Evolutionary conservation across 2,113 vertebrate species (phyloP), one percentile per base, ranked within the genome.

Genomic region (Albula glossodonta): DNA sequence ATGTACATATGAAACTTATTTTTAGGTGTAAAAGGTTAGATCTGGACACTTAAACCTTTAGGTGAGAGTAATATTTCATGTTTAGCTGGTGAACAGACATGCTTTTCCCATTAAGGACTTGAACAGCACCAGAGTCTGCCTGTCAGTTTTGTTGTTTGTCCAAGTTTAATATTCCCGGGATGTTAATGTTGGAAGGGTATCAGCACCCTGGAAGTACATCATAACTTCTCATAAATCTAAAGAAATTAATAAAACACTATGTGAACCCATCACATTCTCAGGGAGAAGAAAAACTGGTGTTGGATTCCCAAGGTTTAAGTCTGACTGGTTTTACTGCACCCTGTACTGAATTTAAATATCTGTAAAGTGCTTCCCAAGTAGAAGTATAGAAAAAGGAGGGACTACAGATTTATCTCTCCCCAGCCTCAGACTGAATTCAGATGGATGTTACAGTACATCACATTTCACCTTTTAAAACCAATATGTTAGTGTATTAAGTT

Each of bases 121-220:
- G 87, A 88, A 88, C 88, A 89, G 87, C 86, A 84, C 85, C 87
- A 87, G 88, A 87, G 82, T 74, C 25, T 87, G 78, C 50, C 57
- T 70, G 51, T 84, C 78, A 66, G 57, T 74, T 82, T 84, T 89
- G 83, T 84, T 85, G 80, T 87, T 79, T 56, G 15, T 89, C 89
- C 88, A 90, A 86, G 87, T 86, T 85, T 88, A 87, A 85, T 87
- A 89, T 86, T 87, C 88, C 84, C 87, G 57, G 87, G 89, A 90
- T 90, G 87, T 89, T 89, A 88, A 87, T 89, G 84, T 89, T 89
- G 90, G 90, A 89, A 83, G 79, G 8, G 80, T 82, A 57, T 88
- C 78, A 57, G 84, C 86, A 51, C 53, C 19, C 78, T 80, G 86
- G 83, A 89, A 50, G 56, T 66, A 80, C 80, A 84, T 86, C 86